These are phyloP conservation scores for Limenitis camilla DNA, from an alignment of 2,888 invertebrate genomes.

Conservation along the genomic window DNA sequence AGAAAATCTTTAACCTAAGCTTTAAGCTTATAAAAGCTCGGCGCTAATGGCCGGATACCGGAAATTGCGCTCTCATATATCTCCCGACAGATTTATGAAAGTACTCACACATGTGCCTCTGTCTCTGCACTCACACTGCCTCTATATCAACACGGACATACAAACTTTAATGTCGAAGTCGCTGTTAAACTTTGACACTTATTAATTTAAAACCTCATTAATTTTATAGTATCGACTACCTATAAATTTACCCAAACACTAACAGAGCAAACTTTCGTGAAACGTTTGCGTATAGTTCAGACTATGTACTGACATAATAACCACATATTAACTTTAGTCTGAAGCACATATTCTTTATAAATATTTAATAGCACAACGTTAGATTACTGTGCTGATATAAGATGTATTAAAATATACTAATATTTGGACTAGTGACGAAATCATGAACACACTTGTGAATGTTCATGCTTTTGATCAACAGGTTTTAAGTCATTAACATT, in stretches of 20 bases:
- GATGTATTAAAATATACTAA: not conserved
- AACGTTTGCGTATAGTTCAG: constrained; percentile 4
- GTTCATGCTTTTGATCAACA: no score
- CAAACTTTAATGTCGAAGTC: constrained; percentile 26
- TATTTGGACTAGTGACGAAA: not conserved
- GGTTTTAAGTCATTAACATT: no score
- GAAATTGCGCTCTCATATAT: constrained; percentile 94
- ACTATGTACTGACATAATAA: constrained; percentile 12
- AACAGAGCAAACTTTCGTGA: constrained; percentile 18
- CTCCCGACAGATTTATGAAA: constrained; percentile 93
- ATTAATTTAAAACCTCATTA: constrained; percentile 69
- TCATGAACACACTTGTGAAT: no score
- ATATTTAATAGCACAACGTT: no score
- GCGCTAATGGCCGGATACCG: constrained; percentile 90
- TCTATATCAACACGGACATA: constrained; percentile 32
- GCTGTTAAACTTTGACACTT: constrained; percentile 64
- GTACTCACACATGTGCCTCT: constrained; percentile 77
- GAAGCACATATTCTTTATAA: no score
- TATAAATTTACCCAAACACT: constrained; percentile 32
- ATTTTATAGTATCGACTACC: constrained; percentile 47
- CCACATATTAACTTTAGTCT: no score
- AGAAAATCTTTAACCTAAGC: constrained; percentile 76
- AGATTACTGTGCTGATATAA: not conserved
- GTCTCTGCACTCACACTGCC: constrained; percentile 58
- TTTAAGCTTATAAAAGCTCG: constrained; percentile 79